A percentile compares a stretch with the other conserved stretches of the same genome.
These are phyloP conservation scores for Acanthacorydalis orientalis DNA, from an alignment of 2,888 invertebrate species.

Conservation along the genomic window DNA sequence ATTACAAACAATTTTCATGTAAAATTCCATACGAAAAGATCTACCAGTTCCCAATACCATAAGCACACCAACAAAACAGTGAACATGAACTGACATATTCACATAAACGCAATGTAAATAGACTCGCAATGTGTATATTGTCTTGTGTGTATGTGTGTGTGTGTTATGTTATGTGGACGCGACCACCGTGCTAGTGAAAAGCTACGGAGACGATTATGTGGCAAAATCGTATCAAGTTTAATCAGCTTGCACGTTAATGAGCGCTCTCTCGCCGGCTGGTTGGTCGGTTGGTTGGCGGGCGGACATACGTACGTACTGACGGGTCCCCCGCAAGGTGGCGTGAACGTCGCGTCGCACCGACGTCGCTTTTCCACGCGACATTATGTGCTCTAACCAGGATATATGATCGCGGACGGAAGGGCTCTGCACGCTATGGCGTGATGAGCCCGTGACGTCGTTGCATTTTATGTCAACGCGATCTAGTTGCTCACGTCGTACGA, in stretches of 20 bases:
- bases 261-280: constrained; percentile 8
- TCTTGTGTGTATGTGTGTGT: no score
- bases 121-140: not conserved
- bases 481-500: no score
- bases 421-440: not conserved
- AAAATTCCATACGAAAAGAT: no score
- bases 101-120: no score
- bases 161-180: no score
- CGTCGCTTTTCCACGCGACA: constrained; percentile 11
- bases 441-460: not conserved
- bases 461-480: no score
- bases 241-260: constrained; percentile 18
- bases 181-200: no score
- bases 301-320: no score
- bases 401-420: constrained; percentile 9
- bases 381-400: constrained; percentile 14
- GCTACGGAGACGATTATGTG: constrained; percentile 9
- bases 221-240: constrained; percentile 12
- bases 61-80: not conserved
- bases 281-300: no score
- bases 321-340: constrained; percentile 1
- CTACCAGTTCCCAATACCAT: no score
- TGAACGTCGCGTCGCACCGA: not conserved
- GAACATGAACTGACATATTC: no score
- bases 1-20: no score